Evolutionary conservation across 1,140 invertebrate species (phyloP).

Genomic region (Lethocerus indicus): DNA sequence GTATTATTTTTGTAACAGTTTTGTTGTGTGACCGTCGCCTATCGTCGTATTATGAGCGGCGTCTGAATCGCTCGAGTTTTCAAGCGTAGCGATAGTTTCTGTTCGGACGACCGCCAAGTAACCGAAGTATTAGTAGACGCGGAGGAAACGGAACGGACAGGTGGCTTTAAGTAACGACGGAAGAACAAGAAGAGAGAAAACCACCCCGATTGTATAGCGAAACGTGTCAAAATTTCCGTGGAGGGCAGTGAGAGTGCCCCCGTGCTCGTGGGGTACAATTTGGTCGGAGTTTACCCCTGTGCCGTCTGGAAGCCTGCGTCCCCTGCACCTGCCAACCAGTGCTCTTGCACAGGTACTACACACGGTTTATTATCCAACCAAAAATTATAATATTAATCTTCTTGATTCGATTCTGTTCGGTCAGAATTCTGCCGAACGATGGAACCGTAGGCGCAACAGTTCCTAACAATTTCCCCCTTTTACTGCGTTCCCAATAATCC

Average conservation of each 20-base stretch:
- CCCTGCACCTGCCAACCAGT: conserved; percentile 7
- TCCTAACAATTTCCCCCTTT: no score
- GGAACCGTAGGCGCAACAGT: no score
- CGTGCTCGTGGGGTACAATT: conserved; percentile 29
- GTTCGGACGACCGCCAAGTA: not conserved
- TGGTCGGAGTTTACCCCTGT: conserved; percentile 35
- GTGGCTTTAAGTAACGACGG: not conserved
- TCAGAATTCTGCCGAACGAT: no score
- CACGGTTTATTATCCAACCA: no score
- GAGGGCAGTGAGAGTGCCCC: conserved; percentile 11
- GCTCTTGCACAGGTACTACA: conserved; percentile 25
- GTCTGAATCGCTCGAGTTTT: no score
- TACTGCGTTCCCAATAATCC: no score
- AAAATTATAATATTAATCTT: no score
- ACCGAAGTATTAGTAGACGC: not conserved
- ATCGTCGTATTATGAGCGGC: no score
- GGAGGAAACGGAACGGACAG: not conserved
- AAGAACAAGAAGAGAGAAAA: not conserved
- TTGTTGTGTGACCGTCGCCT: no score
- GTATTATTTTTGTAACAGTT: no score
- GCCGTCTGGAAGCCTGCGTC: conserved; percentile 30
- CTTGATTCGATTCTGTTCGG: no score
- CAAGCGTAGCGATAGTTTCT: no score
- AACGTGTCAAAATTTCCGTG: conserved; percentile 17
- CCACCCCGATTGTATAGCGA: not conserved